Conservation (phyloP, 2,113 vertebrate species). For the Fulica atra region DNA sequence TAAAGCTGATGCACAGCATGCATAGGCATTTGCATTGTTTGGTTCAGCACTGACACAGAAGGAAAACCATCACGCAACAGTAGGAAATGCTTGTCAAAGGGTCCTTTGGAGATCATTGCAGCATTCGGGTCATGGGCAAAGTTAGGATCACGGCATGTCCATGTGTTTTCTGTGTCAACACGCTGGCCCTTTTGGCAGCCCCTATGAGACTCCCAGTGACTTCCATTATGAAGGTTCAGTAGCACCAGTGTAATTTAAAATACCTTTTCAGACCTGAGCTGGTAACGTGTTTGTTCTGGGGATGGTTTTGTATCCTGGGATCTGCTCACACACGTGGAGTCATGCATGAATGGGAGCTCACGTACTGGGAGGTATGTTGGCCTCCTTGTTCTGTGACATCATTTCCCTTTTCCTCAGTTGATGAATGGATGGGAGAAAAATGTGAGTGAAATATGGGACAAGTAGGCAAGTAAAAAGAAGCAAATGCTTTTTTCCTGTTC, state of each 20-base stretch:
- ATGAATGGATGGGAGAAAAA: neutral
- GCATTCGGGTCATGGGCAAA: accelerated
- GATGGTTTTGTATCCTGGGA: neutral
- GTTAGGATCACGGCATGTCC: neutral
- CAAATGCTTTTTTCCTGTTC: neutral
- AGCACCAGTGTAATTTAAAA: accelerated
- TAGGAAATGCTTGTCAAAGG: neutral
- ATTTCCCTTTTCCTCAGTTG: neutral
- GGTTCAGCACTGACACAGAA: neutral
- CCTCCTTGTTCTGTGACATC: neutral
- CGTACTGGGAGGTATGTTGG: neutral
- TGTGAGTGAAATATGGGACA: neutral
- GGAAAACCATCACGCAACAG: neutral
- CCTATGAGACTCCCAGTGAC: neutral
- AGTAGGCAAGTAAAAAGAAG: neutral
- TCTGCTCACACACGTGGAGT: neutral
- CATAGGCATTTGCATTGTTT: neutral
- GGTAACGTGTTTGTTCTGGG: neutral
- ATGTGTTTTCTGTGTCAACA: neutral
- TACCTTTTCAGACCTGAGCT: neutral
- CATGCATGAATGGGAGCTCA: neutral
- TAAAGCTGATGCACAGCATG: neutral
- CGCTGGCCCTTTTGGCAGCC: neutral
- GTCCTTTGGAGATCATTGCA: neutral
- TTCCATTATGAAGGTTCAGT: neutral